Evolutionary conservation across 2,113 vertebrate species (phyloP).

Genomic region (Andinoacara biseriatus): DNA sequence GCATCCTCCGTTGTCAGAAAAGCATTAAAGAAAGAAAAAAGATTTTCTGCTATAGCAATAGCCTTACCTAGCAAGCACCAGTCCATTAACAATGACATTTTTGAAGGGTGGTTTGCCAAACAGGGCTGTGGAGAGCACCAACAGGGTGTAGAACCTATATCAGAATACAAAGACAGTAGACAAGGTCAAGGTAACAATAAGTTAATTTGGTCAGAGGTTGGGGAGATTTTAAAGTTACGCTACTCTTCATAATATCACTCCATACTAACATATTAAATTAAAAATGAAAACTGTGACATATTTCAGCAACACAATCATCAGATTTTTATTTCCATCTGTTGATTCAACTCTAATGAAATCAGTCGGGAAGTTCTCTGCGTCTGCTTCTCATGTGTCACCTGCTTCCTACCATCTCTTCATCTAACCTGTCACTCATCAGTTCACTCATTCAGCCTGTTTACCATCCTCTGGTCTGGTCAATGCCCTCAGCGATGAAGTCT

Average conservation of each 20-base stretch:
- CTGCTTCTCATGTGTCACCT: background rate
- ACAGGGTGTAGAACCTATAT: constrained; percentile 95
- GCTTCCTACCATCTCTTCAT: too few species aligned
- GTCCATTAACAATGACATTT: constrained; percentile 96
- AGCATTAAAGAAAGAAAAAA: background rate
- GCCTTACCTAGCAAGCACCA: constrained; percentile 92
- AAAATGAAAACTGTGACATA: background rate
- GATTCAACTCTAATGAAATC: background rate
- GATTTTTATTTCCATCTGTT: background rate
- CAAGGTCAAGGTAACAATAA: background rate
- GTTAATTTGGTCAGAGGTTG: background rate
- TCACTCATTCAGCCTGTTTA: constrained; percentile 62
- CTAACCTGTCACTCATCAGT: background rate
- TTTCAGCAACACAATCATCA: background rate
- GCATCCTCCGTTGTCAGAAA: background rate
- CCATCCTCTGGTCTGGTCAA: constrained; percentile 98
- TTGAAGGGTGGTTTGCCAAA: constrained; percentile 97
- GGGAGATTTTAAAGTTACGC: background rate
- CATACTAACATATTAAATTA: background rate
- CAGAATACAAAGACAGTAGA: background rate
- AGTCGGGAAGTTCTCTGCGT: background rate
- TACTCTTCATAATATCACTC: background rate
- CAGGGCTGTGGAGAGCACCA: constrained; percentile 94
- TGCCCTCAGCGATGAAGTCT: constrained; percentile 98
- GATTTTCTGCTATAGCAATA: background rate